phyloP scores from a whole-genome alignment of 2,797 vertebrate species.

The Poeciliopsis infans region DNA sequence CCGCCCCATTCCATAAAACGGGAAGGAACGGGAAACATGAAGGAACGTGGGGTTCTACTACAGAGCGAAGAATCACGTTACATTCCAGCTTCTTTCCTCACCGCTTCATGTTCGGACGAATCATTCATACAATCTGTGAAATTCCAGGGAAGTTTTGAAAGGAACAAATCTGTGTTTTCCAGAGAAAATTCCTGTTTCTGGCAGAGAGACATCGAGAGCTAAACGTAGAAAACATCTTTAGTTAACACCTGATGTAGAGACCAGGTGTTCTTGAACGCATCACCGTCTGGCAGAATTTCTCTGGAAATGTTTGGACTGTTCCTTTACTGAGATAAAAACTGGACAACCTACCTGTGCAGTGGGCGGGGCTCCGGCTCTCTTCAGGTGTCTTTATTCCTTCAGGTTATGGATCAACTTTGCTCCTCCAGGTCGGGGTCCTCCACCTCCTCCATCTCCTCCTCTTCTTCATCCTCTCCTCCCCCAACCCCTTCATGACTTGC shows the following conservation, averaged over 20 bases:
- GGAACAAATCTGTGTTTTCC: constrained; percentile 15
- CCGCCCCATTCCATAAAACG: constrained; percentile 60
- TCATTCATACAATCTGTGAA: constrained; percentile 34
- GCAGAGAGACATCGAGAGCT: background rate
- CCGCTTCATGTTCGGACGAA: constrained; percentile 41
- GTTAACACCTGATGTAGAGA: background rate
- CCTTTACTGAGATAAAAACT: background rate
- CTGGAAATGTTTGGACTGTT: constrained; percentile 1
- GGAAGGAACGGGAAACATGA: constrained; percentile 28
- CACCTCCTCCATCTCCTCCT: constrained; percentile 16
- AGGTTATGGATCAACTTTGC: constrained; percentile 87
- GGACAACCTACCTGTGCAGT: background rate
- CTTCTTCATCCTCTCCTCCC: constrained; percentile 27
- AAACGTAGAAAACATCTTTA: background rate
- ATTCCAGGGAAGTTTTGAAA: constrained; percentile 22
- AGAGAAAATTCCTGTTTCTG: background rate
- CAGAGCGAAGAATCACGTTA: constrained; percentile 47
- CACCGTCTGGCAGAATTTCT: background rate
- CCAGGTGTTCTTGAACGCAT: too few species aligned
- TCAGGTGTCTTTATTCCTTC: constrained; percentile 56
- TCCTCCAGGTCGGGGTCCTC: constrained; percentile 35
- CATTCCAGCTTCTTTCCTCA: constrained; percentile 52
- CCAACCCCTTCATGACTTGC: constrained; percentile 66
- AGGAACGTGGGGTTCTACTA: constrained; percentile 36
- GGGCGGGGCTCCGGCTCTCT: constrained; percentile 15